Evolutionary conservation across 1,140 invertebrate species (phyloP).

Genomic region (Littorina saxatilis): DNA sequence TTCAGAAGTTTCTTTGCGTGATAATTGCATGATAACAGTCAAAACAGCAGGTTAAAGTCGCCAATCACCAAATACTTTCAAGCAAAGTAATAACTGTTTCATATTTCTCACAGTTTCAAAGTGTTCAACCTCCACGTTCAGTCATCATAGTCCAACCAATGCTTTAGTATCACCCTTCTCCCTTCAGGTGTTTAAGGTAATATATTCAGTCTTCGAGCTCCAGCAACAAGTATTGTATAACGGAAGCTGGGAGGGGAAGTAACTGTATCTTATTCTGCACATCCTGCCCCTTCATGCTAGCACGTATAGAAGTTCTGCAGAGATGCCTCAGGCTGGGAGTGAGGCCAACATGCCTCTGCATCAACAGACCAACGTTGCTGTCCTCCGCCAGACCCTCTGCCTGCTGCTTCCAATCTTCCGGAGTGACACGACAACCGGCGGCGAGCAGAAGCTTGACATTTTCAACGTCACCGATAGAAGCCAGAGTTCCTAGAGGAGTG

Average conservation of each 20-base stretch:
- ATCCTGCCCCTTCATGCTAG: conserved; percentile 9
- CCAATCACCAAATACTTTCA: too few relatives aligned
- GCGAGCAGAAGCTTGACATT: conserved; percentile 51
- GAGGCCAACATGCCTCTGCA: not conserved
- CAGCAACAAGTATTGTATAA: conserved; percentile 5
- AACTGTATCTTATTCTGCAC: conserved; percentile 12
- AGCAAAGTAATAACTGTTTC: too few relatives aligned
- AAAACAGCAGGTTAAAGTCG: too few relatives aligned
- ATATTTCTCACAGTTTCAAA: too few relatives aligned
- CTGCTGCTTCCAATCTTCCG: conserved; percentile 40
- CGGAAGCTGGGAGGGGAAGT: conserved; percentile 26
- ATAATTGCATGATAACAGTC: too few relatives aligned
- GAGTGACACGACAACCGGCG: conserved; percentile 53
- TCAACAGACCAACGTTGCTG: not conserved
- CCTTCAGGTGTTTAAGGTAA: too few relatives aligned
- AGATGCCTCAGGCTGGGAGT: conserved; percentile 22
- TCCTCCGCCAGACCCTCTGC: not conserved
- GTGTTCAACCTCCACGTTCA: too few relatives aligned
- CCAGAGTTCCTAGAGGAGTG: conserved; percentile 58
- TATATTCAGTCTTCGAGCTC: not conserved
- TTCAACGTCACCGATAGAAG: conserved; percentile 48
- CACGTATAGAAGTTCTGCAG: conserved; percentile 32
- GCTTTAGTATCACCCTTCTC: too few relatives aligned
- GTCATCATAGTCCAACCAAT: too few relatives aligned
- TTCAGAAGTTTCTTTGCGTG: too few relatives aligned